These are phyloP conservation scores for Indicator indicator DNA, from an alignment of 2,113 vertebrate genomes.

Conservation along the genomic window DNA sequence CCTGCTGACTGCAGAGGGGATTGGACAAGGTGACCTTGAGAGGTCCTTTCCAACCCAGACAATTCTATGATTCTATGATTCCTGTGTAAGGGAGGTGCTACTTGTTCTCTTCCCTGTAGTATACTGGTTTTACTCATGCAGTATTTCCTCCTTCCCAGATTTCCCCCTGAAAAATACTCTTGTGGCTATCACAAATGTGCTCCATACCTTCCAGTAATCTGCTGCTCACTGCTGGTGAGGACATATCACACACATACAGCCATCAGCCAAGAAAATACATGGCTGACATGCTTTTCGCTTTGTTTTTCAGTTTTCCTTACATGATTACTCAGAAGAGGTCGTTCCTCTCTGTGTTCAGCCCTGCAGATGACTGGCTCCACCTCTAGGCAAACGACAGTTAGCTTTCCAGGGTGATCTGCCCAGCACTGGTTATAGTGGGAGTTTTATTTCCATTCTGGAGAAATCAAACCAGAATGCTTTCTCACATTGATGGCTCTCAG, in stretches of 20 bases:
- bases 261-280: background rate
- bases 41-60: no score
- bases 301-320: background rate
- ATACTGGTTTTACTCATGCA: background rate
- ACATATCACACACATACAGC: background rate
- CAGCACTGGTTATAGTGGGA: background rate
- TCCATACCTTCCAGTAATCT: background rate
- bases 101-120: background rate
- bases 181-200: background rate
- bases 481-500: background rate
- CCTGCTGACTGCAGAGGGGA: no score
- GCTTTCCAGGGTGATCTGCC: background rate
- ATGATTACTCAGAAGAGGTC: background rate
- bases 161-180: background rate
- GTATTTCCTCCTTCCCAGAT: background rate
- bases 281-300: background rate
- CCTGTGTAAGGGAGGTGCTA: background rate
- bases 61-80: background rate
- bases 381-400: constrained; percentile 25
- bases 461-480: background rate
- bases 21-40: no score
- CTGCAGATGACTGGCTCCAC: constrained; percentile 56
- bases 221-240: background rate
- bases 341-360: background rate
- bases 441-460: background rate